Base-by-base conservation (phyloP, 2,888 invertebrate species). In the Mythimna pallens region DNA sequence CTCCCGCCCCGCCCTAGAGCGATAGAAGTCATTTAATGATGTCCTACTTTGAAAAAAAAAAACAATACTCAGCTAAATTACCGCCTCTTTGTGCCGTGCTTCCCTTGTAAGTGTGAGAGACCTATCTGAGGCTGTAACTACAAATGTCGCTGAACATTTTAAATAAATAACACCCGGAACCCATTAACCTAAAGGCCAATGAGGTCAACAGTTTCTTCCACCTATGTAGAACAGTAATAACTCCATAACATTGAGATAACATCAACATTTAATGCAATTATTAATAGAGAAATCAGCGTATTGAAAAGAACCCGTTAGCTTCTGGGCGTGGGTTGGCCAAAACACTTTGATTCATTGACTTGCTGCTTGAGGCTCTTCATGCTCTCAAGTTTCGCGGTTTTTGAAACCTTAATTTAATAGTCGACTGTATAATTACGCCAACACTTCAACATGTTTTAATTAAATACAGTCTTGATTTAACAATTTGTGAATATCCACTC, bases 391-490 rank as follows among this genome's bases (percentile, higher is more conserved):
- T 61, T 77, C 10, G 43, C 55, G 57, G 61, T 76, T 77, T 73
- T 79, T 70, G 59, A 74, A 79, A 78, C 78, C 63, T 74, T 83
- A 77, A 73, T 83, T 75, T 75, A 83, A 78, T 81, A 52, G 57
- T 70, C 58, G 3, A 14, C 64, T 76, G 5, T 78, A 34, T 62
- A 62, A 62, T 78, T 62, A 76, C 78, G 71, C 59, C 78, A 71
- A 76, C 78, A 76, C 76, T 61, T 64, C 10, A 63, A 58, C 57
- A 47, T 63, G 70, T 76, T 63, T 76, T 52, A 36, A 54, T 64
- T 40, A 30, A 69, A 50, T 9, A 50, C 36, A 25, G 62, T 77
- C 61, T 76, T 57, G 34, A 20, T 74, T 52, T 50, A 50, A 73
- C 50, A 6, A 34, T 76, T 62, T 54, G 30, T 70, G 30, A 34